Percentiles rank a stretch among this genome's conserved stretches.
Conservation (phyloP, 1,140 invertebrate species). For the Asobara japonica region DNA sequence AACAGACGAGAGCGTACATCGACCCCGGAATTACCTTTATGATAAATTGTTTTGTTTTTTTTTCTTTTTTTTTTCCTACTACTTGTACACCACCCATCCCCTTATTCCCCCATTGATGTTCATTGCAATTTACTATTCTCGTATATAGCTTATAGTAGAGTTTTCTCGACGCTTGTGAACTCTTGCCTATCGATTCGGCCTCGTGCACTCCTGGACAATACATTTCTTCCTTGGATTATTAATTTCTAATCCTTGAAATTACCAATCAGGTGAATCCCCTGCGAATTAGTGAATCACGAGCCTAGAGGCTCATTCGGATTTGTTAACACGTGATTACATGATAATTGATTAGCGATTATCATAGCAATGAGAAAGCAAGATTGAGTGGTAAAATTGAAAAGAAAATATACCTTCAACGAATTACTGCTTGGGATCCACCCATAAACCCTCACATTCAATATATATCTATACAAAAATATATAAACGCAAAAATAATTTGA, state of each 20-base stretch:
- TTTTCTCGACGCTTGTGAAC: not conserved
- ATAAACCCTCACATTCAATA: too few relatives aligned
- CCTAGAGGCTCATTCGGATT: too few relatives aligned
- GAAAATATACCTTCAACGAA: too few relatives aligned
- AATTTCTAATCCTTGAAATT: not conserved
- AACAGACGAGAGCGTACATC: not conserved
- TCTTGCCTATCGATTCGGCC: slow-evolving; percentile 25
- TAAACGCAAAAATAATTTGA: too few relatives aligned
- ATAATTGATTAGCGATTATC: not conserved
- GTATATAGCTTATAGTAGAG: not conserved
- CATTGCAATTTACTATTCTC: slow-evolving; percentile 1
- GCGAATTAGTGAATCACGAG: not conserved
- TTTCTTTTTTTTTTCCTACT: not conserved
- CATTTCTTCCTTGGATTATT: not conserved
- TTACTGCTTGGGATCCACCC: too few relatives aligned
- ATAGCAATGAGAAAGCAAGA: too few relatives aligned
- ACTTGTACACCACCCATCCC: not conserved
- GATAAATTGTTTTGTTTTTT: not conserved
- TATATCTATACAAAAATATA: too few relatives aligned
- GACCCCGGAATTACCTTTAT: not conserved
- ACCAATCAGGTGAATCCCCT: not conserved
- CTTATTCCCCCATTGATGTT: not conserved
- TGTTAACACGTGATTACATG: too few relatives aligned
- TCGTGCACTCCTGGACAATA: slow-evolving; percentile 18
- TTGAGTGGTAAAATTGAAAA: too few relatives aligned